Base-by-base conservation (phyloP, 2,113 vertebrate species). In the Camelus dromedarius region DNA sequence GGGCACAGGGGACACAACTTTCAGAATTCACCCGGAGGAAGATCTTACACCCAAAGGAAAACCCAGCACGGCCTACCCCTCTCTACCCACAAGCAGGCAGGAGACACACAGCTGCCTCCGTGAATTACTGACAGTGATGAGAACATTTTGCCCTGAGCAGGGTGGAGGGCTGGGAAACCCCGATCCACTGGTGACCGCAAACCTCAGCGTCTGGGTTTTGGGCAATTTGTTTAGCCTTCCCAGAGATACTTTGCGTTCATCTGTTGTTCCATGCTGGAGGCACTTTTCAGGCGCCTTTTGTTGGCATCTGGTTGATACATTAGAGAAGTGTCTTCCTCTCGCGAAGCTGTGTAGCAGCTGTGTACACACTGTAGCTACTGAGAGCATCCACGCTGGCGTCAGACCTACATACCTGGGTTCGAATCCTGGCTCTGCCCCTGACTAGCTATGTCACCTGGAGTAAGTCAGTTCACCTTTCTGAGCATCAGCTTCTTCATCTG, bases 41-140 rank as follows among this genome's bases (percentile, higher is more conserved):
- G 76, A 87, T 46, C 72, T 82, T 80, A 52, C 38, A 48, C 60
- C 50, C 80, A 83, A 16, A 93, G 77, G 54, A 56, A 80, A 94
- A 38, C 32, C 60, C 30, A 85, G 24, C 56, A 56, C 66, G 24
- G 32, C 90, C 76, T 8, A 2, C 22, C 42, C 67, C 60, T 54
- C 46, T 42, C 19, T 3, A 13, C 48, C 13, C 8, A 42, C 28
- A 28, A 60, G 66, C 91, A 56, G 6, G 32, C 56, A 5, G 19
- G 35, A 83, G 72, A 56, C 56, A 15, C 7, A 13, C 22, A 56
- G 0, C 72, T 38, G 16, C 56, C 64, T 89, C 52, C 0, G 5
- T 42, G 62, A 26, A 32, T 70, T 64, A 15, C 12, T 18, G 22
- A 16, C 38, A 14, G 28, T 13, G 0, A 2, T 26, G 48, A 76